A percentile compares a stretch with the other conserved stretches of the same genome.
phyloP scores from a whole-genome alignment of 2,888 invertebrate genomes.

The Agrochola lota region DNA sequence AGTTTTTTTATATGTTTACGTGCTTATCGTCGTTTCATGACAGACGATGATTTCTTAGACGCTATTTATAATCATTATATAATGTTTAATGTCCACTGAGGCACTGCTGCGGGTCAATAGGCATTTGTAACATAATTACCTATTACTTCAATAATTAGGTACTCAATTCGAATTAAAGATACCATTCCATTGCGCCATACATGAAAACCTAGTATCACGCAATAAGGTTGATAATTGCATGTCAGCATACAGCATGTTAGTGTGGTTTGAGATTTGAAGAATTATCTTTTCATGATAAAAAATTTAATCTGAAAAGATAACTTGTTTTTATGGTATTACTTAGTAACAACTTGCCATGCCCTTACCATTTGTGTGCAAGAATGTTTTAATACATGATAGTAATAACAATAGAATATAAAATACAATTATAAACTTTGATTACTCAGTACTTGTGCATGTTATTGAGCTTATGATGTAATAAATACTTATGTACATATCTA shows the following conservation, averaged over 20 bases:
- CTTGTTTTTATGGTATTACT: constrained; percentile 14
- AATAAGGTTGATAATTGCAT: constrained; percentile 45
- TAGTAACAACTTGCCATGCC: constrained; percentile 17
- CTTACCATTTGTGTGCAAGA: constrained; percentile 2
- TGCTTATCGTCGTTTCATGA: constrained; percentile 69
- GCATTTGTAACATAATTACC: constrained; percentile 22
- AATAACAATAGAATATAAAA: not conserved
- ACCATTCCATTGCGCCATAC: constrained; percentile 3
- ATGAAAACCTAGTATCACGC: not conserved
- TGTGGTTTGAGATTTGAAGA: constrained; percentile 25
- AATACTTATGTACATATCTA: not conserved
- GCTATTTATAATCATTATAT: constrained; percentile 23
- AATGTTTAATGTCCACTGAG: constrained; percentile 33
- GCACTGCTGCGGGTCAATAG: constrained; percentile 14
- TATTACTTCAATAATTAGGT: constrained; percentile 1
- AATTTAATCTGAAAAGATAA: constrained; percentile 40
- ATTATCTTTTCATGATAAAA: constrained; percentile 47
- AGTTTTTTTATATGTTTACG: constrained; percentile 79
- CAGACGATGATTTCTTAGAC: constrained; percentile 40
- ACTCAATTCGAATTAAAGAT: constrained; percentile 1
- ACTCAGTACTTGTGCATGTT: constrained; percentile 1
- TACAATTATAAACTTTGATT: not conserved
- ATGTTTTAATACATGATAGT: not conserved
- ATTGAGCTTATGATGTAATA: not conserved
- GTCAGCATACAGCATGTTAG: constrained; percentile 20